Conservation (phyloP, 2,113 vertebrate genomes). For the Solea senegalensis region DNA sequence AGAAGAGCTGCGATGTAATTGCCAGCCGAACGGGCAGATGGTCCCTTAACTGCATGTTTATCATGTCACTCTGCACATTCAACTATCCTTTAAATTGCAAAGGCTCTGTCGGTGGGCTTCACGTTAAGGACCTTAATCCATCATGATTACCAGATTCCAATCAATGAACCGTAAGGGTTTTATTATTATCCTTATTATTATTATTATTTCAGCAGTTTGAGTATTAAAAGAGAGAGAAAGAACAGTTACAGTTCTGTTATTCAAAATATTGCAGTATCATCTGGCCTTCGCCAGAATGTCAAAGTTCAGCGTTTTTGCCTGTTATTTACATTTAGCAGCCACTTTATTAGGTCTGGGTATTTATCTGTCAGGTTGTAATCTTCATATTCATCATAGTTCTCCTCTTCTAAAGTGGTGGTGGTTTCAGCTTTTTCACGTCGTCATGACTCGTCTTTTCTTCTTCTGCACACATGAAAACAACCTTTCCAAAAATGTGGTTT, state of each 20-base stretch:
- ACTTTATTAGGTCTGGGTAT: no score
- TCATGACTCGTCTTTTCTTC: no score
- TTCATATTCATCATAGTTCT: no score
- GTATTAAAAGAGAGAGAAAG: constrained; percentile 7
- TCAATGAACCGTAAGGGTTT: neutral
- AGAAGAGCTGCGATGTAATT: constrained; percentile 46
- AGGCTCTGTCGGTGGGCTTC: constrained; percentile 31
- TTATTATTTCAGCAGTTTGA: constrained; percentile 12
- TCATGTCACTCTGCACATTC: constrained; percentile 49
- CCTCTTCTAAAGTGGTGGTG: no score
- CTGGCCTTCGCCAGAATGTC: neutral
- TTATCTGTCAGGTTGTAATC: no score
- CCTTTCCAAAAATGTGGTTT: no score
- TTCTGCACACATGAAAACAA: no score
- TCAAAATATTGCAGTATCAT: constrained; percentile 5
- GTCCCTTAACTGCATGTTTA: constrained; percentile 58
- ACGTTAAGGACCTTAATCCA: constrained; percentile 12
- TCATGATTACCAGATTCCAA: constrained; percentile 27
- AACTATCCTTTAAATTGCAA: constrained; percentile 45
- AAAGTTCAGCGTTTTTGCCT: no score
- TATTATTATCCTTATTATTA: neutral
- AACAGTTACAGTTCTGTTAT: constrained; percentile 5
- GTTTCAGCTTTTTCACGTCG: no score
- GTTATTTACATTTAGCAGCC: no score
- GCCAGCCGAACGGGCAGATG: constrained; percentile 53